These are phyloP conservation scores for Indicator maculatus DNA, from an alignment of 2,113 vertebrate genomes.

Conservation along the genomic window DNA sequence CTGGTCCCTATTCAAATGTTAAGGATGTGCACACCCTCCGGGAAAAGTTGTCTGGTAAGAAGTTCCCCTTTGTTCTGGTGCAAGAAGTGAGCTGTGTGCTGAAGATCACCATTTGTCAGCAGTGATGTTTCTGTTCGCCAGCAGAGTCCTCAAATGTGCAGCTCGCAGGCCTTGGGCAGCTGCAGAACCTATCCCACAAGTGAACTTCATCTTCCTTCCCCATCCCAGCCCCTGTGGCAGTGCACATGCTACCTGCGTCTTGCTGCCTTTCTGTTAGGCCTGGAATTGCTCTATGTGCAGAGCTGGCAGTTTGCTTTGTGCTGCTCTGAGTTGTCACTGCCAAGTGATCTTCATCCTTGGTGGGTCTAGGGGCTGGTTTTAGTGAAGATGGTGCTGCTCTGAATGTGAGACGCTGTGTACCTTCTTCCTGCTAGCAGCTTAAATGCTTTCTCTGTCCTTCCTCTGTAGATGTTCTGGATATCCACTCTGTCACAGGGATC, in stretches of 20 bases:
- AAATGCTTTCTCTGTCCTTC: background rate
- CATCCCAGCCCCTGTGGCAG: background rate
- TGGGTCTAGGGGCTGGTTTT: background rate
- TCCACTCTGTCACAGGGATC: conserved; percentile 94
- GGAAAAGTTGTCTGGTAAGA: conserved; percentile 78
- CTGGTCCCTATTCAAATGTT: conserved; percentile 88
- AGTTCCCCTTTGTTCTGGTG: background rate
- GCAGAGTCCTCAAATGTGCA: background rate
- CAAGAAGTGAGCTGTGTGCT: background rate
- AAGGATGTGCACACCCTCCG: conserved; percentile 88
- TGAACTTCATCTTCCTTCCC: background rate
- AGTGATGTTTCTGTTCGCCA: background rate
- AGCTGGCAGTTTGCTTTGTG: background rate
- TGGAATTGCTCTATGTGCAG: background rate
- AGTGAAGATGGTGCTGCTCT: background rate
- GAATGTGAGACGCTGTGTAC: background rate
- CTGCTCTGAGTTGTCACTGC: background rate
- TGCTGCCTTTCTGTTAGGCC: background rate
- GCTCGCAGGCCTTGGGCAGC: background rate
- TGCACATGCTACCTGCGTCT: background rate
- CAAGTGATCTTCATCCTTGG: background rate
- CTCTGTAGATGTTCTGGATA: conserved; percentile 83
- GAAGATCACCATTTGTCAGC: background rate
- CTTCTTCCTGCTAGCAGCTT: background rate
- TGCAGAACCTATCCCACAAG: background rate